Conservation (phyloP, 2,888 invertebrate species). For the Metellina segmentata region DNA sequence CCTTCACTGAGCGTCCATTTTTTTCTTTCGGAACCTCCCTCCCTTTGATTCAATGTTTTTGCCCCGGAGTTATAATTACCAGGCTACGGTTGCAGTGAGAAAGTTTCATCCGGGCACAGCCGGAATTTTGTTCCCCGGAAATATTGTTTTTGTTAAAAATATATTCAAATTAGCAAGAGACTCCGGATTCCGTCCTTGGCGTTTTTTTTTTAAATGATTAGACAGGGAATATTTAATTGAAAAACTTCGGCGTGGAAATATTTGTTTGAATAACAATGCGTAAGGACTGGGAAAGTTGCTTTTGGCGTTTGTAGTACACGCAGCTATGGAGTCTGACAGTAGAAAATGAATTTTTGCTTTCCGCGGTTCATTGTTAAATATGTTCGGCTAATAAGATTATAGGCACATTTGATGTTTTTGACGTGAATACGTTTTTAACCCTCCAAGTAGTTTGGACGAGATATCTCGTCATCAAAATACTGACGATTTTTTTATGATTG, state of each 20-base stretch:
- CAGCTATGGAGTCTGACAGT: too few species aligned
- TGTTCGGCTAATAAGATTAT: too few species aligned
- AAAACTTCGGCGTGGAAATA: conserved; percentile 20
- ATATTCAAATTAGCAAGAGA: conserved; percentile 40
- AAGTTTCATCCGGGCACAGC: conserved; percentile 18
- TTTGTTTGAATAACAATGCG: conserved; percentile 9
- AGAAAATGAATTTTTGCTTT: too few species aligned
- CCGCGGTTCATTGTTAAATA: too few species aligned
- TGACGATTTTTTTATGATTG: too few species aligned
- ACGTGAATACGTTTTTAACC: too few species aligned
- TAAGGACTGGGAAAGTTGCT: not conserved
- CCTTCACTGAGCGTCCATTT: not conserved
- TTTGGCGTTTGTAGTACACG: not conserved
- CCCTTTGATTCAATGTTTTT: conserved; percentile 40
- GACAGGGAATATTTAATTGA: conserved; percentile 16
- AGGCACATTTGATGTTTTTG: too few species aligned
- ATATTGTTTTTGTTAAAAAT: conserved; percentile 17
- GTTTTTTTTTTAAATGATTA: conserved; percentile 50
- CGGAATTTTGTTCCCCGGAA: conserved; percentile 29
- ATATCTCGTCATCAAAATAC: too few species aligned
- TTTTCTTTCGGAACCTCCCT: not conserved
- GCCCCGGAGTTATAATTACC: conserved; percentile 59
- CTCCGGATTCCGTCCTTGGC: not conserved
- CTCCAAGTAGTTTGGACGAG: too few species aligned
- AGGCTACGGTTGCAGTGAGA: conserved; percentile 25